Base-by-base conservation (phyloP, 1,140 invertebrate species). In the Procambarus clarkii region DNA sequence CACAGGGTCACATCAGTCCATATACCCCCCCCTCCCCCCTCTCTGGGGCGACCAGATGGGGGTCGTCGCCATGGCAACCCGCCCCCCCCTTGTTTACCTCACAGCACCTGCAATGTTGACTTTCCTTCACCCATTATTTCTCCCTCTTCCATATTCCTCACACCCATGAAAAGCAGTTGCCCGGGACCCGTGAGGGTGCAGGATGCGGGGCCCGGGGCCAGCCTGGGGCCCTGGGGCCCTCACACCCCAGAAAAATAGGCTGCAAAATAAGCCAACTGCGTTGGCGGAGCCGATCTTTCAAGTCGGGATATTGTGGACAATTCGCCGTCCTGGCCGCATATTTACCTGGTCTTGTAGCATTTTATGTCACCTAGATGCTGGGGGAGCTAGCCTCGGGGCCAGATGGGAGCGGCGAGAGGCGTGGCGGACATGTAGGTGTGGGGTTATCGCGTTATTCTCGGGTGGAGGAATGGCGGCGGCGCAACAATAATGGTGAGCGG, bases 261-360 rank as follows among this genome's bases (percentile, higher is more conserved):
- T 34, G 76, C 44, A 87, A 78, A 54, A 58, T 76, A 78, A 79
- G 74, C 8, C n/a, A 54, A 78, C 34, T 50, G 50, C 74, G 50
- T n/a, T 76, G 85, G 15, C 24, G n/a, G 76, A 24, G 71, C 50
- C 34, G 15, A 79, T 87, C 78, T 87, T 87, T 87, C 77, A 15
- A 79, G 74, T 34, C 50, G 4, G n/a, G 50, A 77, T 50, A 87
- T 87, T 87, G 50, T 79, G 15, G 58, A 21, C 85, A 79, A 54
- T 64, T 87, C 74, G 76, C 24, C 48, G 8, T 58, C 74, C 85
- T 45, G 24, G n/a, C 18, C 5, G 48, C 50, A 78, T 79, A 78
- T 87, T 87, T 87, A 87, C 85, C 85, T 87, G 77, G 76, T 87
- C 46, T 64, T 87, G 85, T 21, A 78, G 85, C 85, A 87, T 87